Percentiles rank a stretch among this genome's conserved stretches.
These are phyloP conservation scores for Pristionchus japonicus DNA, from an alignment of 2,888 invertebrate species.

Conservation along the genomic window DNA sequence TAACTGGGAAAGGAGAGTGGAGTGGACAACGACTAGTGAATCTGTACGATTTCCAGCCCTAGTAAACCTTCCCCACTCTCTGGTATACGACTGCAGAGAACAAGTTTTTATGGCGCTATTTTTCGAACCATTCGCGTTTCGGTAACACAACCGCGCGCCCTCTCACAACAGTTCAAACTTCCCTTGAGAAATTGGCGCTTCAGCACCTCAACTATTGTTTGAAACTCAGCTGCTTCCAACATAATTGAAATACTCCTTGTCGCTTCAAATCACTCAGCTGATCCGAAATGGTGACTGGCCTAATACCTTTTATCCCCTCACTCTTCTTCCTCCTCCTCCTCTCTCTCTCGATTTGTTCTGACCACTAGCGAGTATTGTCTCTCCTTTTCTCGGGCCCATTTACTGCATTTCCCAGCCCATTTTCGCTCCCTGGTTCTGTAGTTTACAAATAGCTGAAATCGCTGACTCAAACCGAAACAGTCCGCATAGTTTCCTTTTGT, in stretches of 20 bases:
- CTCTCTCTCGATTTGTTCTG: background rate
- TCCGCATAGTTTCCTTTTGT: too few species aligned
- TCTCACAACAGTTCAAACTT: background rate
- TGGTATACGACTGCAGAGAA: background rate
- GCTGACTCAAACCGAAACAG: background rate
- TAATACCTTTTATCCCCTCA: background rate
- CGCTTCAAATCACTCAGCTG: constrained; percentile 4
- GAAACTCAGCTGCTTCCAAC: too few species aligned
- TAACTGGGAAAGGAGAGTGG: constrained; percentile 11
- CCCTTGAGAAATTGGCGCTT: too few species aligned
- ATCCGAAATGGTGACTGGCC: background rate
- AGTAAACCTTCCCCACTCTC: background rate
- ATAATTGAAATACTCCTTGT: too few species aligned
- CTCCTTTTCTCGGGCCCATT: background rate
- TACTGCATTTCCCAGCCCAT: background rate
- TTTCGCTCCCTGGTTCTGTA: background rate
- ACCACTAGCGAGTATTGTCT: background rate
- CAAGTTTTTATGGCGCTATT: background rate
- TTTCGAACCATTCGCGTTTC: background rate
- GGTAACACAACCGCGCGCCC: background rate
- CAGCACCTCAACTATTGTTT: too few species aligned
- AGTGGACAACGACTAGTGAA: background rate
- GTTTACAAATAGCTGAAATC: background rate
- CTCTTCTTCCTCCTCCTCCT: too few species aligned
- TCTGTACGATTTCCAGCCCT: background rate